These are phyloP conservation scores for Takifugu rubripes DNA, from an alignment of 2,797 vertebrate species.

Conservation along the genomic window DNA sequence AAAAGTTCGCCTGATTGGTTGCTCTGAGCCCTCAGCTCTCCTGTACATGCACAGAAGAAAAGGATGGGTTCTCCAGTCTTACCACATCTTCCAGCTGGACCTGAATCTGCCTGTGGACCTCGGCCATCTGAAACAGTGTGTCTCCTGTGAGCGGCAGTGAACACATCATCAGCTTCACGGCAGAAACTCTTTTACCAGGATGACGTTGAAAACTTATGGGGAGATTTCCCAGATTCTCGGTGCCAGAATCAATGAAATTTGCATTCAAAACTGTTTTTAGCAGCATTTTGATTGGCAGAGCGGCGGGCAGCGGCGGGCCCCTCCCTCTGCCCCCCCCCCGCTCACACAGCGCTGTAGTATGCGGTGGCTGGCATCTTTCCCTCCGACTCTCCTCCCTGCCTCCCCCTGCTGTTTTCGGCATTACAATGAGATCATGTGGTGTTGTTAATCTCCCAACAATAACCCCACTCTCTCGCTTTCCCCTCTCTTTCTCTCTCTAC, in stretches of 20 bases:
- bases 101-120: slow-evolving; percentile 87
- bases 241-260: slow-evolving; percentile 3
- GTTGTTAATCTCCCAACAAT: slow-evolving; percentile 87
- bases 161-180: neutral
- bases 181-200: too few species aligned
- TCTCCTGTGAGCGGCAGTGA: slow-evolving; percentile 70
- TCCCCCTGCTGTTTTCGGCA: slow-evolving; percentile 78
- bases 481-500: slow-evolving; percentile 55
- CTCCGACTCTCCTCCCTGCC: slow-evolving; percentile 69
- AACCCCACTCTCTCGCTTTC: slow-evolving; percentile 72
- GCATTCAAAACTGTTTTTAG: slow-evolving; percentile 14
- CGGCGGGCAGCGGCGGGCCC: slow-evolving; percentile 54
- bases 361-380: slow-evolving; percentile 70
- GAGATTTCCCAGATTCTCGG: too few species aligned
- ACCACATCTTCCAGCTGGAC: slow-evolving; percentile 86
- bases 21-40: neutral
- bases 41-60: too few species aligned
- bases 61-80: slow-evolving; percentile 37
- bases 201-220: too few species aligned
- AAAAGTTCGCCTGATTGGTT: neutral
- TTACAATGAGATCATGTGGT: slow-evolving; percentile 87
- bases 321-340: slow-evolving; percentile 3
- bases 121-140: slow-evolving; percentile 86
- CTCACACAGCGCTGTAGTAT: slow-evolving; percentile 59
- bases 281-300: slow-evolving; percentile 39